These are phyloP conservation scores for Sus cebifrons DNA, from an alignment of 2,797 vertebrate species.

Conservation along the genomic window DNA sequence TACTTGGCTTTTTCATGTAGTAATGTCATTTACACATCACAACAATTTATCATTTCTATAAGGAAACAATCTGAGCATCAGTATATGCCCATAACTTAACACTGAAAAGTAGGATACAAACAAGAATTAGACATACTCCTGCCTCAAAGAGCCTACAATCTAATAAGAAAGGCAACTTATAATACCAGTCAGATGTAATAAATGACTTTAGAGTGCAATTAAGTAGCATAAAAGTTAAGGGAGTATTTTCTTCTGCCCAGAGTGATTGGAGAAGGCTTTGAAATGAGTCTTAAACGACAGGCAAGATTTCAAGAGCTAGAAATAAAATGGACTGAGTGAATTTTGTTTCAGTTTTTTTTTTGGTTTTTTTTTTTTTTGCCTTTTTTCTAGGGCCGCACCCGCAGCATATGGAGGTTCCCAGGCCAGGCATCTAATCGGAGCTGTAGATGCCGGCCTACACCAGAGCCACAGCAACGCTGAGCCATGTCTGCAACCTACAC, in stretches of 20 bases:
- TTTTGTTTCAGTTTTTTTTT: not conserved
- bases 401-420: too few species aligned
- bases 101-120: not conserved
- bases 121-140: not conserved
- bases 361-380: not conserved
- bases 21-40: not conserved
- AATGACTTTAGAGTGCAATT: not conserved
- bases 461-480: too few species aligned
- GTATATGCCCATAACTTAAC: not conserved
- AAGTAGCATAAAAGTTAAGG: not conserved
- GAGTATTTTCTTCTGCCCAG: not conserved
- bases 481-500: too few species aligned
- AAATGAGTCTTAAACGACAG: not conserved
- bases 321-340: not conserved
- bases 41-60: not conserved
- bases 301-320: slow-evolving; percentile 39
- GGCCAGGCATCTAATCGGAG: too few species aligned
- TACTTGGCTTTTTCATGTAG: not conserved
- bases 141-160: not conserved
- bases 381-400: too few species aligned
- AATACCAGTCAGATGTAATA: not conserved
- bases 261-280: not conserved
- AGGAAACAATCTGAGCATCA: not conserved
- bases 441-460: too few species aligned
- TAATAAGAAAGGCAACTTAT: not conserved